phyloP scores from a whole-genome alignment of 2,113 vertebrate genomes.

The Colistium nudipinnis region DNA sequence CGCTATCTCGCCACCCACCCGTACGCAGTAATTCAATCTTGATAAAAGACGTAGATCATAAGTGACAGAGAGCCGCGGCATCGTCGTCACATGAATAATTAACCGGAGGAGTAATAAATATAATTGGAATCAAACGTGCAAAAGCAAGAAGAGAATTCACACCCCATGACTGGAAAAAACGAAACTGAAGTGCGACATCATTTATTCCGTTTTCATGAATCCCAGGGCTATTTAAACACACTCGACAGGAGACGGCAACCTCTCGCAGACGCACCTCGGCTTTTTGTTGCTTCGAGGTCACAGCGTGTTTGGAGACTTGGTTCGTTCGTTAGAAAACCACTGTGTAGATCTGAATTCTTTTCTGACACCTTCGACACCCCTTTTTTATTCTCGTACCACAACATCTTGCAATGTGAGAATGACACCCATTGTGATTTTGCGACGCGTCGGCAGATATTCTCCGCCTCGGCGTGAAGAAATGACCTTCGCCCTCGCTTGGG shows the following conservation, averaged over 20 bases:
- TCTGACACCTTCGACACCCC: not conserved
- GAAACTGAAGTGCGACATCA: not conserved
- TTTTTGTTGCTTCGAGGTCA: constrained; percentile 29
- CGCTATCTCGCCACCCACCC: not conserved
- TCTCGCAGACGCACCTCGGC: not conserved
- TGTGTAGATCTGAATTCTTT: constrained; percentile 21
- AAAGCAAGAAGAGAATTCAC: constrained; percentile 1
- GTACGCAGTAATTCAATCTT: not conserved
- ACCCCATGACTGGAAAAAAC: not conserved
- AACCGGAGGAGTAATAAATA: constrained; percentile 27
- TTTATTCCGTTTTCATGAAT: constrained; percentile 2
- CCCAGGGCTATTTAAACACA: not conserved
- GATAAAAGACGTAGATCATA: constrained; percentile 16
- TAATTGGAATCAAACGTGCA: not conserved
- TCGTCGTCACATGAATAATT: constrained; percentile 49
- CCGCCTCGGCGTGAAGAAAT: constrained; percentile 11
- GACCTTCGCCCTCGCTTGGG: constrained; percentile 55
- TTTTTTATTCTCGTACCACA: not conserved
- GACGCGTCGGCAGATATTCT: not conserved
- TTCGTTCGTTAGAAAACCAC: constrained; percentile 1
- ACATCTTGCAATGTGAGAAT: not conserved
- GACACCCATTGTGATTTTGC: constrained; percentile 7
- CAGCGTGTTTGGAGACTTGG: constrained; percentile 1
- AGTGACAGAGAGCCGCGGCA: constrained; percentile 17
- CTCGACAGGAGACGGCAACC: not conserved